Conservation (phyloP, 2,888 invertebrate species). For the Coelinius sp. region DNA sequence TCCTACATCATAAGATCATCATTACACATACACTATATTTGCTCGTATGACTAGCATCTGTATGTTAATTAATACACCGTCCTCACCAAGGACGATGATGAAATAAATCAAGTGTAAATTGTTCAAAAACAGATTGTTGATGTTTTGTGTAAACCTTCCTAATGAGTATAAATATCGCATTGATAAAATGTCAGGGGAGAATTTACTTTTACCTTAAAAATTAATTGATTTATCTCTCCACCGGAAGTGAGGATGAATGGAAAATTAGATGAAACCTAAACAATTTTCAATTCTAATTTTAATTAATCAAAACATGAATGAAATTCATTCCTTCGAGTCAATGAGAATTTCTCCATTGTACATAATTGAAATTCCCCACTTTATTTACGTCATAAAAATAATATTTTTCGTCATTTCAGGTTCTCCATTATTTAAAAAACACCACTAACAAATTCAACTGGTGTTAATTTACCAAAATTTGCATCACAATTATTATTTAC, state of each 20-base stretch:
- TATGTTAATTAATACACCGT: background rate
- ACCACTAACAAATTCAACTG: background rate
- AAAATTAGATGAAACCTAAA: background rate
- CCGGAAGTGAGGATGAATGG: background rate
- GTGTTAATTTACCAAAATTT: background rate
- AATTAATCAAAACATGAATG: background rate
- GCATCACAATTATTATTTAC: background rate
- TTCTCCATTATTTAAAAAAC: background rate
- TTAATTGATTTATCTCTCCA: background rate
- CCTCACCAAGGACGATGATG: background rate
- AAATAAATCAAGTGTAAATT: constrained; percentile 17
- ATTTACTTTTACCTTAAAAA: background rate
- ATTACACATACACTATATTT: background rate
- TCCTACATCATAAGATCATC: constrained; percentile 8
- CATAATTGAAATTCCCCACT: background rate
- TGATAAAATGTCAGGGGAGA: background rate
- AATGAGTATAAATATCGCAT: background rate
- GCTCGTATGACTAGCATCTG: background rate
- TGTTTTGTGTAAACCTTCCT: background rate
- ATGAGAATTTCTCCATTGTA: background rate
- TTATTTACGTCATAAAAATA: background rate
- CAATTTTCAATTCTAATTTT: background rate
- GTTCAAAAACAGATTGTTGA: background rate
- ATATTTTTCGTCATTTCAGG: background rate
- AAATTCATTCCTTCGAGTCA: background rate